Conservation (phyloP, 1,140 invertebrate species). For the Aphidius ervi region DNA sequence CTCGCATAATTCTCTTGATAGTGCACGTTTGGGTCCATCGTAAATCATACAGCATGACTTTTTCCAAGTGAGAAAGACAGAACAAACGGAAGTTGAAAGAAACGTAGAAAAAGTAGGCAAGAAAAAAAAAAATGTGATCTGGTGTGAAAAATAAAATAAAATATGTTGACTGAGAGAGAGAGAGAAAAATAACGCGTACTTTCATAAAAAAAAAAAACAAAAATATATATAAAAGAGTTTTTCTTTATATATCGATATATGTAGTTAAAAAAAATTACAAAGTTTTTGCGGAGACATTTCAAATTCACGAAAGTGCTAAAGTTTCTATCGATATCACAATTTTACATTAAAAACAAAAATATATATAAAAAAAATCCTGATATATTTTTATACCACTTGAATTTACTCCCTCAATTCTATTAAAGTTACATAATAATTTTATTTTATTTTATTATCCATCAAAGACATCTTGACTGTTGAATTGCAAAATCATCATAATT, state of each 20-base stretch:
- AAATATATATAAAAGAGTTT: neutral
- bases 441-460: no score
- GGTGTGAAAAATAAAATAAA: no score
- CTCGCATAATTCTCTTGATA: slow-evolving; percentile 8
- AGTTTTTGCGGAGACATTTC: slow-evolving; percentile 1
- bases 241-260: neutral
- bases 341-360: neutral
- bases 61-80: neutral
- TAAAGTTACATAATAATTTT: no score
- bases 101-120: neutral
- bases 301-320: slow-evolving; percentile 1
- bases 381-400: no score
- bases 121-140: neutral
- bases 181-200: neutral
- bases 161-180: neutral
- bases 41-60: slow-evolving; percentile 11
- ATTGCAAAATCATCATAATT: no score
- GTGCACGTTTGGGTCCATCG: slow-evolving; percentile 2
- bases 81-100: neutral
- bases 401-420: no score
- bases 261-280: slow-evolving; percentile 19
- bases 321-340: slow-evolving; percentile 19
- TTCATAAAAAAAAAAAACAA: slow-evolving; percentile 11
- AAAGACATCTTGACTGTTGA: no score
- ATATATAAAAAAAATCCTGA: no score